Evolutionary conservation across 2,888 invertebrate genomes (phyloP), one percentile per base, ranked within the genome.

Genomic region (Gnatocerus cornutus): DNA sequence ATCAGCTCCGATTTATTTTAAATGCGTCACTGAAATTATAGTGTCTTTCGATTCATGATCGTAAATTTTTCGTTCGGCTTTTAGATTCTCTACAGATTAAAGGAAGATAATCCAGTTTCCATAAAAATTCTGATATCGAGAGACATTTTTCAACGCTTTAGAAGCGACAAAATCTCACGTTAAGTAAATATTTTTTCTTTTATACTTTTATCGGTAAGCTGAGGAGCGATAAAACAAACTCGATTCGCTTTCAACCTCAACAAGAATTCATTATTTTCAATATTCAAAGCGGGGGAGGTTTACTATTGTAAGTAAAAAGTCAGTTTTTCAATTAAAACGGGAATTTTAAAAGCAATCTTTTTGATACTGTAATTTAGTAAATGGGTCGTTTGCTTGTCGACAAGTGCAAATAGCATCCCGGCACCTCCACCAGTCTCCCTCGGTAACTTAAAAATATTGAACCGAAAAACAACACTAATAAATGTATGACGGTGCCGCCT

Each of bases 391-490:
- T n/a, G n/a, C n/a, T n/a, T n/a, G n/a, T n/a, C n/a, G n/a, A n/a
- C n/a, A n/a, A n/a, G n/a, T n/a, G n/a, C n/a, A n/a, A n/a, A 21
- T 9, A 4, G 48, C 21, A n/a, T n/a, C 48, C 16, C 48, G 48
- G 48, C 48, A 16, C 48, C 48, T 50, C 27, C 48, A n/a, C 48
- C 29, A 50, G 27, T 27, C n/a, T 50, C 27, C 21, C 29, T 21
- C 29, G n/a, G n/a, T 29, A 50, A 21, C 21, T 13, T 21, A 46
- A 33, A 52, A 27, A 12, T 12, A 41, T 12, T 13, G 52, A 29
- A 29, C 27, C 10, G 30, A 39, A 21, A 21, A 21, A 41, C n/a
- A 56, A 56, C 37, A 16, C 14, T 56, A 56, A 41, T 56, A 56
- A 59, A 59, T 16, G 33, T 59, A 46, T 29, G 46, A 59, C 12